These are phyloP conservation scores for Lasioglossum pauxillum DNA, from an alignment of 2,888 invertebrate genomes.

Conservation along the genomic window DNA sequence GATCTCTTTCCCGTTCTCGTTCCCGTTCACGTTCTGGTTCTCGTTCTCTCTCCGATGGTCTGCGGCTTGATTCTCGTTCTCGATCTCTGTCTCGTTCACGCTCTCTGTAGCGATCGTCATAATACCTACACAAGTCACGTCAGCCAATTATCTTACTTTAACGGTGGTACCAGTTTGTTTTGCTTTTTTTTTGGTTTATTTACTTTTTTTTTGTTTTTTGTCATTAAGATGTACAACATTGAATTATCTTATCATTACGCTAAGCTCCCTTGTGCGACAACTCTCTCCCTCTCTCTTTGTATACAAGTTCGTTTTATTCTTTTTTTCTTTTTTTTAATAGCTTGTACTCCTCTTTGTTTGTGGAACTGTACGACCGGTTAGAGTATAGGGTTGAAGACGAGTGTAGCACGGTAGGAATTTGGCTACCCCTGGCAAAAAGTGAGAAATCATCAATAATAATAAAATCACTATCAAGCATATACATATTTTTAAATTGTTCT, in stretches of 20 bases:
- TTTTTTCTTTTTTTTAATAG: neutral
- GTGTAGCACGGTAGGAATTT: neutral
- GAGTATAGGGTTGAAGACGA: constrained; percentile 1
- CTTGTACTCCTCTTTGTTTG: neutral
- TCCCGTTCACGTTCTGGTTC: constrained; percentile 88
- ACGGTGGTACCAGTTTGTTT: constrained; percentile 39
- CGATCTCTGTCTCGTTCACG: constrained; percentile 87
- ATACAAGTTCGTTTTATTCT: neutral
- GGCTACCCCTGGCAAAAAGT: constrained; percentile 3
- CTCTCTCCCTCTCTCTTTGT: constrained; percentile 4
- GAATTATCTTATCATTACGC: constrained; percentile 29
- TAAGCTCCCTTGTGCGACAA: constrained; percentile 19
- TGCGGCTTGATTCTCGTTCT: constrained; percentile 86
- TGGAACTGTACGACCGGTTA: neutral
- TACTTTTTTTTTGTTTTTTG: neutral
- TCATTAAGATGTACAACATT: constrained; percentile 19
- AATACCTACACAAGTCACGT: constrained; percentile 87
- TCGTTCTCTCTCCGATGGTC: constrained; percentile 86
- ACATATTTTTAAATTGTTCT: neutral
- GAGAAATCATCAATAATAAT: neutral
- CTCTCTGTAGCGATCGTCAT: constrained; percentile 94
- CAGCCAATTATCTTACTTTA: constrained; percentile 74
- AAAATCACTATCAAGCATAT: neutral
- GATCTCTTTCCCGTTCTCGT: constrained; percentile 88
- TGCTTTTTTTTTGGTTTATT: neutral